Base-by-base conservation (phyloP, 2,113 vertebrate species). In the Geococcyx californianus region DNA sequence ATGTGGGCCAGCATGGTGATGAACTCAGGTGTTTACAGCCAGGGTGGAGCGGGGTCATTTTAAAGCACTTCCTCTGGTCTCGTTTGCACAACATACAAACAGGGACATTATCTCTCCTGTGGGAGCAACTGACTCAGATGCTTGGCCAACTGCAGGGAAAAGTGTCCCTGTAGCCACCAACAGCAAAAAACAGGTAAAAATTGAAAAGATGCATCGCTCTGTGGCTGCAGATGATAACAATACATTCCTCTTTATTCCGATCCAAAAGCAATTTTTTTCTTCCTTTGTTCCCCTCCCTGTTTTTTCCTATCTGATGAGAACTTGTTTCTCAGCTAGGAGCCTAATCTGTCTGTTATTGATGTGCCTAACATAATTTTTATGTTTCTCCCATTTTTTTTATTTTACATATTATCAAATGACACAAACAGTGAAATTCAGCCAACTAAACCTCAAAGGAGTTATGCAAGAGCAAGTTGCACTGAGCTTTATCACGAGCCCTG, bases 121-220 rank as follows among this genome's bases (percentile, higher is more conserved):
- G 94, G 92, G 90, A 96, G 66, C 84, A 44, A 85, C 93, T 95
- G 94, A 79, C 82, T 94, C 93, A 93, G 56, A 78, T n/a, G 5
- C 82, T 88, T 62, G 86, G 93, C 90, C 93, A 95, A 84, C 81
- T 82, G 84, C 70, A 80, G 90, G 88, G 86, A 96, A 94, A 95
- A 90, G 97, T 95, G 90, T 90, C 89, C 66, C 84, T 5, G 1
- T 60, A 36, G 33, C 38, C 3, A 4, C 63, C 87, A 80, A 28
- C 40, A 76, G 74, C 59, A 92, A 87, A 90, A 63, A 82, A 90
- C 7, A 69, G 66, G 40, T 80, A 10, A 52, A 90, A 93, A 69
- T 54, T 8, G 47, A 59, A 94, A 66, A 84, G 8, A 78, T 49
- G 24, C 25, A 63, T 74, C 1, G 1, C 24, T 83, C 40, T 45